Percentiles rank a stretch among this genome's conserved stretches.
Evolutionary conservation across 2,113 vertebrate species (phyloP).

Genomic region (Panthera leo): DNA sequence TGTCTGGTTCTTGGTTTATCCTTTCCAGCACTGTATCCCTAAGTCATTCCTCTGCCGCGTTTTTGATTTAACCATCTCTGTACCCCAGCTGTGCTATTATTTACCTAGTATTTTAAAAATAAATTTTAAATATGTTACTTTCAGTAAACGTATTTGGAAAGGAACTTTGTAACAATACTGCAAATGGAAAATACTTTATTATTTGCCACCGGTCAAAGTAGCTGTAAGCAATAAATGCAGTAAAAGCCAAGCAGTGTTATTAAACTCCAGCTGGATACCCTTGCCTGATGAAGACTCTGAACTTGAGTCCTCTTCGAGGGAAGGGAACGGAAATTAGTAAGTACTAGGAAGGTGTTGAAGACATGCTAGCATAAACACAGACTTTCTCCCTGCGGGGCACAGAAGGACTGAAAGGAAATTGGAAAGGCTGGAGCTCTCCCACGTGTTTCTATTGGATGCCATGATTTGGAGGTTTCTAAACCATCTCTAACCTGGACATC

Average conservation of each 20-base stretch:
- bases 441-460: rapidly evolving
- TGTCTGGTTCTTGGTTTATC: not conserved
- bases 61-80: not conserved
- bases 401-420: not conserved
- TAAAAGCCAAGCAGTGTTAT: not conserved
- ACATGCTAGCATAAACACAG: not conserved
- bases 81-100: not conserved
- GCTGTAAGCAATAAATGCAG: not conserved
- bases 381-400: not conserved
- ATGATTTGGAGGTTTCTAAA: not conserved
- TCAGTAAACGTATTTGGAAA: not conserved
- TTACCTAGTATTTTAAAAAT: not conserved
- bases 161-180: not conserved
- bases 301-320: not conserved
- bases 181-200: not conserved
- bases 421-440: not conserved
- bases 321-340: not conserved
- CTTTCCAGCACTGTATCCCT: not conserved
- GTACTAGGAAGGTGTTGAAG: not conserved
- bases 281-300: not conserved
- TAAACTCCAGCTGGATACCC: not conserved
- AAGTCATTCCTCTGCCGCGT: not conserved
- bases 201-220: not conserved
- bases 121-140: not conserved
- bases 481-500: rapidly evolving